Conservation (phyloP, 2,113 vertebrate genomes). For the Speoplatyrhinus poulsoni region DNA sequence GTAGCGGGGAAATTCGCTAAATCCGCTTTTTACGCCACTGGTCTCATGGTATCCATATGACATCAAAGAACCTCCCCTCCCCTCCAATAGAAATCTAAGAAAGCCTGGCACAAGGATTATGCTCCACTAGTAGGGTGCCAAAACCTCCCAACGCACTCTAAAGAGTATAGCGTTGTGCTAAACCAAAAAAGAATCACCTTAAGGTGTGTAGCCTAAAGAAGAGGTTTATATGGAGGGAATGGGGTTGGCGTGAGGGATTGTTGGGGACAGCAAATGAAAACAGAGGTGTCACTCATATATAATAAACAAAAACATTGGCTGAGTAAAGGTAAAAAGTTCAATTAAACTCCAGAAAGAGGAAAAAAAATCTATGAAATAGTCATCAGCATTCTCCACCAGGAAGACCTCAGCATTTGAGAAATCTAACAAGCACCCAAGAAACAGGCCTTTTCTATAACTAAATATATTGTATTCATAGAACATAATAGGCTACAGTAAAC, state of each 20-base stretch:
- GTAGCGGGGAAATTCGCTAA: constrained; percentile 50
- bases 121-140: constrained; percentile 48
- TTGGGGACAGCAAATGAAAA: constrained; percentile 50
- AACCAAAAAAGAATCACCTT: too few species aligned
- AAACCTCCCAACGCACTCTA: constrained; percentile 5
- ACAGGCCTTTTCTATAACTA: too few species aligned
- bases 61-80: constrained; percentile 61
- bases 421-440: neutral
- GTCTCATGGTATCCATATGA: constrained; percentile 64
- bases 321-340: neutral
- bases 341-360: too few species aligned
- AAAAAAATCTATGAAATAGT: constrained; percentile 33
- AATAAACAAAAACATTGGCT: constrained; percentile 33
- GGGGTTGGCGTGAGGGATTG: constrained; percentile 3
- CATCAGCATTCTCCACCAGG: constrained; percentile 10
- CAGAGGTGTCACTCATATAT: constrained; percentile 20
- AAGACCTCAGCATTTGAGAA: constrained; percentile 5
- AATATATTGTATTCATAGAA: too few species aligned
- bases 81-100: constrained; percentile 51
- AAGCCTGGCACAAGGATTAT: constrained; percentile 68
- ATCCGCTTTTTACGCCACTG: constrained; percentile 56
- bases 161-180: too few species aligned
- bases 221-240: neutral
- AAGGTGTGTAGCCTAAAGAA: too few species aligned
- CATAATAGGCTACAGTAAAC: too few species aligned